Evolutionary conservation across 2,888 invertebrate species (phyloP), one percentile per base, ranked within the genome.

Genomic region (Noctua fimbriata): DNA sequence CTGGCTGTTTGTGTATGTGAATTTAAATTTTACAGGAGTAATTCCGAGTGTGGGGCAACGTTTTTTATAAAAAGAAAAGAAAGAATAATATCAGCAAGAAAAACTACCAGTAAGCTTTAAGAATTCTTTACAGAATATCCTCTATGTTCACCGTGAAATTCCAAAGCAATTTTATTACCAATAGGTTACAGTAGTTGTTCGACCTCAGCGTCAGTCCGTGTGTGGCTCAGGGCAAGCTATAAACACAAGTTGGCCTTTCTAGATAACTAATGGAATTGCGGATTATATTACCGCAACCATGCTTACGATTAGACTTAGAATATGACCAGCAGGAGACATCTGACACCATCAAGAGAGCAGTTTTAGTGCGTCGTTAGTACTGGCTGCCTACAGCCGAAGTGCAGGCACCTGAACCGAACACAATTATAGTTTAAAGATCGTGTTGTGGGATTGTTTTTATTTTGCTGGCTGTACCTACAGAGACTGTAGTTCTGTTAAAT

Each of bases 211-310:
- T 52, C 55, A 78, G 65, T 21, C 73, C 55, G 69, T 58, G 75
- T 74, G 78, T 72, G 83, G 70, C 69, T 73, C 71, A 83, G 76
- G 80, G 83, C 79, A 84, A 75, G 82, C 80, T 70, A 83, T 93
- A 92, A 93, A 92, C 79, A 89, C 81, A 81, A 87, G 87, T 83
- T 88, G 80, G 82, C 85, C 87, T 89, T 86, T 86, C 85, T 84
- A 88, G 88, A 89, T 90, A 91, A 90, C 90, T 93, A 93, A 93
- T 93, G 92, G 92, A 92, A 93, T 93, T 91, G 91, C 91, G 87
- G 88, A 91, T 91, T 92, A 90, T 91, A 91, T 75, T 87, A 87
- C 90, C 87, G 82, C 87, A 85, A 81, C 88, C 82, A 83, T 81
- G 88, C 81, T 84, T 89, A 83, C 89, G 84, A 82, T 85, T 82